These are phyloP conservation scores for Drosophila guanche DNA, from an alignment of 1,140 invertebrate genomes.

Conservation along the genomic window DNA sequence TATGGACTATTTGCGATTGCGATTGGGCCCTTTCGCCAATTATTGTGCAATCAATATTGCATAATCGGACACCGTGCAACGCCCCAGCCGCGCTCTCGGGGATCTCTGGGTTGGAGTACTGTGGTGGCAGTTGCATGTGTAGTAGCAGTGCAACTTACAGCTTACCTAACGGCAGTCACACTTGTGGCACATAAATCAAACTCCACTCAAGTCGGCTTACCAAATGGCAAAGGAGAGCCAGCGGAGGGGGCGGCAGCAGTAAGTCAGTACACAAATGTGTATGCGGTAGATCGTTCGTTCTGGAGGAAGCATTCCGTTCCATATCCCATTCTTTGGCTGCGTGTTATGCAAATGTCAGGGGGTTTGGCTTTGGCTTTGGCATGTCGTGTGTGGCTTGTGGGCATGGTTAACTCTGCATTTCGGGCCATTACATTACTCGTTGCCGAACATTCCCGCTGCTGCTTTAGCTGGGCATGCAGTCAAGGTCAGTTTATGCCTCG, in stretches of 20 bases:
- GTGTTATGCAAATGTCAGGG: constrained; percentile 78
- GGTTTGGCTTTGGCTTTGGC: constrained; percentile 56
- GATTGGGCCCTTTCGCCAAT: constrained; percentile 78
- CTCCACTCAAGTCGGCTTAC: constrained; percentile 14
- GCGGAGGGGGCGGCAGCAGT: background rate
- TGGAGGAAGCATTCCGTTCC: constrained; percentile 1
- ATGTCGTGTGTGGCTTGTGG: constrained; percentile 76
- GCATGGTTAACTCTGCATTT: constrained; percentile 60
- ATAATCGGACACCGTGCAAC: constrained; percentile 64
- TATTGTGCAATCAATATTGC: constrained; percentile 81
- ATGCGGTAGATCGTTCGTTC: constrained; percentile 24
- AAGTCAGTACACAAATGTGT: constrained; percentile 26
- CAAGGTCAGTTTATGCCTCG: constrained; percentile 71
- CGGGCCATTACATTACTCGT: constrained; percentile 45
- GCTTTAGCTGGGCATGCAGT: constrained; percentile 25
- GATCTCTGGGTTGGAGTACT: background rate
- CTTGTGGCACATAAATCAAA: constrained; percentile 79
- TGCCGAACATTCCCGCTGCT: background rate
- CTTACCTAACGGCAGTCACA: constrained; percentile 79
- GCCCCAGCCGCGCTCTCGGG: constrained; percentile 16
- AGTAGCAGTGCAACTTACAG: constrained; percentile 51
- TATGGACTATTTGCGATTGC: constrained; percentile 61
- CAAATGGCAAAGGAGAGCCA: no score
- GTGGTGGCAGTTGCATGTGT: background rate
- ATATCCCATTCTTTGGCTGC: constrained; percentile 39